Evolutionary conservation across 2,113 vertebrate species (phyloP).

Genomic region (Limanda limanda): DNA sequence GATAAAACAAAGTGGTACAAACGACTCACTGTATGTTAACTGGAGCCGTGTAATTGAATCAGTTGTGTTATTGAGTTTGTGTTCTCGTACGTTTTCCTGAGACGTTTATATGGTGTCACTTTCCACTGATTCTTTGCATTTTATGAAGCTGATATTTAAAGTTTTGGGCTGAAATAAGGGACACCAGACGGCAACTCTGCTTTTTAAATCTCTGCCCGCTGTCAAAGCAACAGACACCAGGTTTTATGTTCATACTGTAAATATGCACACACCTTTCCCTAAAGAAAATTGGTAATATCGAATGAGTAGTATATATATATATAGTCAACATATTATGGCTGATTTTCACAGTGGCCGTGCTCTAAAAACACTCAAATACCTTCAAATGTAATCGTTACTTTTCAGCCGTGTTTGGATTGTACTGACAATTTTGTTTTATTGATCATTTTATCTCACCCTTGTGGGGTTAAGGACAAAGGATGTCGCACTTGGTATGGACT

Average conservation of each 20-base stretch:
- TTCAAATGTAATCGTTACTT: background rate
- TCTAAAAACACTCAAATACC: too few species aligned
- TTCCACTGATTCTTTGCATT: constrained; percentile 56
- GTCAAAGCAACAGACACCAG: constrained; percentile 19
- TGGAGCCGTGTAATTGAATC: constrained; percentile 5
- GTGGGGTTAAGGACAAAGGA: too few species aligned
- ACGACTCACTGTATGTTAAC: constrained; percentile 5
- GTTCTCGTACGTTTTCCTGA: constrained; percentile 27
- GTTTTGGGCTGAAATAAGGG: too few species aligned
- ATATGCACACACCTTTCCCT: too few species aligned
- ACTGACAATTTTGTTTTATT: too few species aligned
- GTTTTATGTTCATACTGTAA: background rate
- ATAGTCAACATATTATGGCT: too few species aligned
- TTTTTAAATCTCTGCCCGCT: constrained; percentile 34
- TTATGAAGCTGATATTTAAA: background rate
- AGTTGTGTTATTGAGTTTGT: constrained; percentile 29
- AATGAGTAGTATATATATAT: too few species aligned
- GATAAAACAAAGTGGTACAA: constrained; percentile 10
- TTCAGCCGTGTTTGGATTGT: background rate
- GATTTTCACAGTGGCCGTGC: too few species aligned
- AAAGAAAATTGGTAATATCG: too few species aligned
- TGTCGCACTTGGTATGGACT: too few species aligned
- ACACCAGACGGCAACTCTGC: too few species aligned
- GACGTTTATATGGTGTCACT: constrained; percentile 40
- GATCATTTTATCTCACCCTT: too few species aligned